Evolutionary conservation across 1,140 invertebrate species (phyloP).

Genomic region (Helicoverpa zea): DNA sequence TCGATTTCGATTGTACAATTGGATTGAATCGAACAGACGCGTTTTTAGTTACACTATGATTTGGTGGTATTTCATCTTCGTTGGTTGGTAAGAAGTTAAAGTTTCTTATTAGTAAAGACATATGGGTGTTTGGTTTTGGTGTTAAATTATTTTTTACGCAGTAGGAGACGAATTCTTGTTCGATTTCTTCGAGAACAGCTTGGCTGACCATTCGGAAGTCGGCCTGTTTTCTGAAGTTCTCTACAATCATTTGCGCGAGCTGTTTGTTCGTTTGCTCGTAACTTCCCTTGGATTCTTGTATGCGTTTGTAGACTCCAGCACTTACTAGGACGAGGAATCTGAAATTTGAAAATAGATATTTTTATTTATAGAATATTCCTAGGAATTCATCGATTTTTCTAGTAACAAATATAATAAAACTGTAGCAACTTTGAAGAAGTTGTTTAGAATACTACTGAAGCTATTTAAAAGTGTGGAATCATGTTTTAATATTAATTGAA

Average conservation of each 20-base stretch:
- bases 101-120: conserved; percentile 95
- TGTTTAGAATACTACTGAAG: too few relatives aligned
- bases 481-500: too few relatives aligned
- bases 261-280: conserved; percentile 94
- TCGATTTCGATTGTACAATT: conserved; percentile 86
- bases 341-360: conserved; percentile 44
- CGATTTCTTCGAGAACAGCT: conserved; percentile 95
- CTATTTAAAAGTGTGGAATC: too few relatives aligned
- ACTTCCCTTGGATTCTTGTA: conserved; percentile 92
- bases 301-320: conserved; percentile 93
- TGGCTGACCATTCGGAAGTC: conserved; percentile 95
- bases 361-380: neutral
- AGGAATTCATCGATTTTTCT: too few relatives aligned
- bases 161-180: conserved; percentile 93
- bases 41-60: conserved; percentile 66
- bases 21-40: conserved; percentile 88
- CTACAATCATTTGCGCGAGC: conserved; percentile 92
- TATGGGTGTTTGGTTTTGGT: conserved; percentile 81
- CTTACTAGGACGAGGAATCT: conserved; percentile 95
- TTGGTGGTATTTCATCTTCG: conserved; percentile 77
- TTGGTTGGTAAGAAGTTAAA: conserved; percentile 94
- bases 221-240: conserved; percentile 93
- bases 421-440: too few relatives aligned
- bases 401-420: too few relatives aligned
- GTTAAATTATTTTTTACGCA: conserved; percentile 89